Conservation (phyloP, 2,888 invertebrate genomes). For the Caenorhabditis drosophilae region DNA sequence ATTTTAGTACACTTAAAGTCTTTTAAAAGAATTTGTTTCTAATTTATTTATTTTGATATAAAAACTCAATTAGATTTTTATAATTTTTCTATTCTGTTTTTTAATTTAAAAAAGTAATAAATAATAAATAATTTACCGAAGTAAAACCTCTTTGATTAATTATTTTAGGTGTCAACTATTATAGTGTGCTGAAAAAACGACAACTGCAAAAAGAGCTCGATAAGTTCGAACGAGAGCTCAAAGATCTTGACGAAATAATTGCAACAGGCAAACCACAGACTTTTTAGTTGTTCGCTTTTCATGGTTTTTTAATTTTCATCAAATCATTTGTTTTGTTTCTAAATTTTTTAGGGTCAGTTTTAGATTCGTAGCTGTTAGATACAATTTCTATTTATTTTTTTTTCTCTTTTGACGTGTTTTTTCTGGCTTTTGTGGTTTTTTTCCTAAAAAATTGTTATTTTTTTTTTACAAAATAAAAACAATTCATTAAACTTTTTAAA, state of each 20-base stretch:
- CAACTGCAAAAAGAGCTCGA: conserved; percentile 61
- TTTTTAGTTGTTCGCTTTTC: conserved; percentile 15
- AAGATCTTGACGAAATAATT: conserved; percentile 53
- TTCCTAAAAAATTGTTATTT: conserved; percentile 2
- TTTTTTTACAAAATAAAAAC: conserved; percentile 2
- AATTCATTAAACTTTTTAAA: conserved; percentile 8
- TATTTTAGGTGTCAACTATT: conserved; percentile 59
- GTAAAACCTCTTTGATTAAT: too few species aligned
- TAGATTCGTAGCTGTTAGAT: conserved; percentile 3
- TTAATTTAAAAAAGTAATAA: too few species aligned
- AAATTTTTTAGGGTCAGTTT: neutral
- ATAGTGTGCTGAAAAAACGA: conserved; percentile 59
- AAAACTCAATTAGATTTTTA: too few species aligned
- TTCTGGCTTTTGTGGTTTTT: conserved; percentile 6
- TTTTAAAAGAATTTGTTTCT: too few species aligned
- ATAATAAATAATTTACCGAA: too few species aligned
- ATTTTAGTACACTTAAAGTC: too few species aligned
- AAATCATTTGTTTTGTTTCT: neutral
- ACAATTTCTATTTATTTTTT: conserved; percentile 8
- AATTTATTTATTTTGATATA: too few species aligned
- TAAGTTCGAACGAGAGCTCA: conserved; percentile 53
- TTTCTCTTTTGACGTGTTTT: conserved; percentile 15
- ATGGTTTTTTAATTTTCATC: conserved; percentile 4
- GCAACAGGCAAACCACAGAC: conserved; percentile 42
- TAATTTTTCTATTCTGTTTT: too few species aligned